Evolutionary conservation across 2,113 vertebrate genomes (phyloP).

Genomic region (Vulpes lagopus): DNA sequence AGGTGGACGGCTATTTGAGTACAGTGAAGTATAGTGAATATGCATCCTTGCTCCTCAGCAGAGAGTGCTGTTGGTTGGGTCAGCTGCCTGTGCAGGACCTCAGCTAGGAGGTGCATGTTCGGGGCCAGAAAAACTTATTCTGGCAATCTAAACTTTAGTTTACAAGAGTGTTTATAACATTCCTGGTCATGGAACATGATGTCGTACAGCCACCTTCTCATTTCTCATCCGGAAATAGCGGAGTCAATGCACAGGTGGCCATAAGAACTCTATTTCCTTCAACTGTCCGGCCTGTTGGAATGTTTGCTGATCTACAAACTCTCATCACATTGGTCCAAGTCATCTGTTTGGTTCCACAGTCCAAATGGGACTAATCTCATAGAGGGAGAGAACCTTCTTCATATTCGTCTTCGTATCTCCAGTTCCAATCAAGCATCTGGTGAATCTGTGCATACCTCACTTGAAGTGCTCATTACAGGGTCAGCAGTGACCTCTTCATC

Average conservation of each 20-base stretch:
- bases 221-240: neutral
- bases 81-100: neutral
- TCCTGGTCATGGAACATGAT: neutral
- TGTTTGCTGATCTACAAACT: neutral
- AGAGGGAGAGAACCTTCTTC: neutral
- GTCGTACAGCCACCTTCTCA: neutral
- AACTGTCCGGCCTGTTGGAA: neutral
- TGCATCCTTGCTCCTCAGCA: neutral
- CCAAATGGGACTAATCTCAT: neutral
- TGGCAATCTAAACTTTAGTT: neutral
- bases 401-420: neutral
- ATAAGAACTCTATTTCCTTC: neutral
- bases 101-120: neutral
- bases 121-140: neutral
- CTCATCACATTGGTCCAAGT: neutral
- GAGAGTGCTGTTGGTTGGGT: neutral
- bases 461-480: neutral
- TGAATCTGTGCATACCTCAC: neutral
- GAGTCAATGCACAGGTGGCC: neutral
- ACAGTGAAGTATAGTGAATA: neutral
- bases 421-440: neutral
- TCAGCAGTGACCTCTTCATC: neutral
- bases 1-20: neutral
- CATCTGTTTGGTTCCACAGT: neutral
- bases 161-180: neutral